Evolutionary conservation across 2,797 vertebrate species (phyloP).

Genomic region (Lepilemur ruficaudatus): DNA sequence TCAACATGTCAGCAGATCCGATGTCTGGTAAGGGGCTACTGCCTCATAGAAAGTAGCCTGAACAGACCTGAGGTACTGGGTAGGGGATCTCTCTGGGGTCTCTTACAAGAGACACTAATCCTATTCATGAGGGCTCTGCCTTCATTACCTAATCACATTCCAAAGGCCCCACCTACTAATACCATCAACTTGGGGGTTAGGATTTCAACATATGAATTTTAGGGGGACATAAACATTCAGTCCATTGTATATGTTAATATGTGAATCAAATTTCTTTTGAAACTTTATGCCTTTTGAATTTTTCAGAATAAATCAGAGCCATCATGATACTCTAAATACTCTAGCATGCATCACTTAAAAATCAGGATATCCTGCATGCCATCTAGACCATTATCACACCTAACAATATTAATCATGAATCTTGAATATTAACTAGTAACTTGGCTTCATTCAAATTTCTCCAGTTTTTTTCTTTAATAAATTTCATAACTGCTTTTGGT

Average conservation of each 20-base stretch:
- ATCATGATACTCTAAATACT: background rate
- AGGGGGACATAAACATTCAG: background rate
- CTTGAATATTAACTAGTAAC: background rate
- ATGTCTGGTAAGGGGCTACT: fast-evolving
- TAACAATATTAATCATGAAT: background rate
- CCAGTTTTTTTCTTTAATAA: background rate
- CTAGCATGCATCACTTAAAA: background rate
- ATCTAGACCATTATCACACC: background rate
- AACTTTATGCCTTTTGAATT: too few relatives aligned
- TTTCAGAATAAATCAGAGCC: background rate
- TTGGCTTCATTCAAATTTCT: background rate
- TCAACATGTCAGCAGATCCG: background rate
- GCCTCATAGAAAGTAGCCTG: background rate
- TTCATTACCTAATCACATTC: background rate
- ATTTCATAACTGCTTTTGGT: background rate
- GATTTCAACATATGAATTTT: background rate
- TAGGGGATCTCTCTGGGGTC: background rate
- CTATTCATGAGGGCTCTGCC: background rate
- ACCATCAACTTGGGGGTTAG: background rate
- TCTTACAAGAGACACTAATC: background rate
- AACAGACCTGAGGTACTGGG: background rate
- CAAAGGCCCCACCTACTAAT: background rate
- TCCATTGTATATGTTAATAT: background rate
- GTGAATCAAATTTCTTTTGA: background rate
- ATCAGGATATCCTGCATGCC: background rate